Conservation (phyloP, 2,797 vertebrate species). For the Phoebastria nigripes region DNA sequence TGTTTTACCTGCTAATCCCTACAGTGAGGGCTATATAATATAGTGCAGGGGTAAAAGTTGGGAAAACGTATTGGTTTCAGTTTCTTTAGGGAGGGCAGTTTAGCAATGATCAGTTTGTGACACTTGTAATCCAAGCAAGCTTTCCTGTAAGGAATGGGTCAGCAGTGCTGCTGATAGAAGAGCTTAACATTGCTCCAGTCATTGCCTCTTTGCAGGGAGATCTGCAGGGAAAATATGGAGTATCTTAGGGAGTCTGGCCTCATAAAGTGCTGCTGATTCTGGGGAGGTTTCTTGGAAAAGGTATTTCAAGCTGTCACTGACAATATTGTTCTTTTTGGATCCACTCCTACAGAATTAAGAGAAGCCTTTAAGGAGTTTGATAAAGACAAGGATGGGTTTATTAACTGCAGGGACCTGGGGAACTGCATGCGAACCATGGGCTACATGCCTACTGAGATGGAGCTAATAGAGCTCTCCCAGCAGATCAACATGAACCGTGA, state of each 20-base stretch:
- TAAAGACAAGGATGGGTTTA: constrained; percentile 97
- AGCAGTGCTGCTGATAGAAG: not conserved
- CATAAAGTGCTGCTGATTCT: not conserved
- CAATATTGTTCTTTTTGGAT: not conserved
- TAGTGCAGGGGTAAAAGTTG: not conserved
- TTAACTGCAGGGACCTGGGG: constrained; percentile 95
- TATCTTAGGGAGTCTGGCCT: not conserved
- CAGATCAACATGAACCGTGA: constrained; percentile 99
- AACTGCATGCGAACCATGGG: constrained; percentile 99
- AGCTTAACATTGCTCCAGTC: not conserved
- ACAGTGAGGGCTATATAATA: not conserved
- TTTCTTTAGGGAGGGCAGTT: not conserved
- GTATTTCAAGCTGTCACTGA: not conserved
- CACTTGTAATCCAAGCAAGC: not conserved
- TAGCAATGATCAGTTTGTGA: not conserved
- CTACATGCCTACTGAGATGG: constrained; percentile 99
- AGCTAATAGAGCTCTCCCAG: constrained; percentile 95
- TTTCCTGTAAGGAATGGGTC: not conserved
- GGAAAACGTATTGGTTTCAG: not conserved
- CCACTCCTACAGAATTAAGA: constrained; percentile 81
- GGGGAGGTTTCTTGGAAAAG: not conserved
- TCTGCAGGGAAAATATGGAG: not conserved
- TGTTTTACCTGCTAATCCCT: not conserved
- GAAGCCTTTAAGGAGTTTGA: constrained; percentile 97
- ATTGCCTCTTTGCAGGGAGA: not conserved